Conservation (phyloP, 2,797 vertebrate genomes). For the Girardinus metallicus region DNA sequence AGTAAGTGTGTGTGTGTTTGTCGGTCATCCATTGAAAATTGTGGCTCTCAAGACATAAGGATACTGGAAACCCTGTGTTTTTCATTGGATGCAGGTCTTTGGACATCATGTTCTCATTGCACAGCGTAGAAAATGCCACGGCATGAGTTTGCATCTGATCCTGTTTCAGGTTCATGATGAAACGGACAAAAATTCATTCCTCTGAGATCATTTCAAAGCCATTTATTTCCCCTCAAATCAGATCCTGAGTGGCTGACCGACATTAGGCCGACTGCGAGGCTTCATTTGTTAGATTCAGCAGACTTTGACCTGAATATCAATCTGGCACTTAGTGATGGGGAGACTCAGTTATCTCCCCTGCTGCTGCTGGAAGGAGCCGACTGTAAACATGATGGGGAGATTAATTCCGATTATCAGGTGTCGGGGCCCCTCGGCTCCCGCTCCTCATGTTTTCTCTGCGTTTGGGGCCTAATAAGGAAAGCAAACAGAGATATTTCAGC, state of each 20-base stretch:
- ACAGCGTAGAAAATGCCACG: not conserved
- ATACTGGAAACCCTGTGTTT: not conserved
- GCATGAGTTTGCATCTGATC: conserved; percentile 4
- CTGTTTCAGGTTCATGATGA: not conserved
- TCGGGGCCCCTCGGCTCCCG: conserved; percentile 28
- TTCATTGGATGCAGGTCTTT: not conserved
- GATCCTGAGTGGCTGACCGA: not conserved
- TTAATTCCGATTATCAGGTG: conserved; percentile 84
- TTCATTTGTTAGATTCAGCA: conserved; percentile 38
- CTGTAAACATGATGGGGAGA: conserved; percentile 68
- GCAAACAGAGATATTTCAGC: conserved; percentile 65
- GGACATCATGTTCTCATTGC: conserved; percentile 3
- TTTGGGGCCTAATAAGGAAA: conserved; percentile 70
- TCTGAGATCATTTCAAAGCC: conserved; percentile 5
- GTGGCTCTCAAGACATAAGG: not conserved
- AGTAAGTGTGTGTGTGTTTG: not conserved
- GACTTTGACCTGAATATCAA: conserved; percentile 66
- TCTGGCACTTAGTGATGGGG: conserved; percentile 64
- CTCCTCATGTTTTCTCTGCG: conserved; percentile 61
- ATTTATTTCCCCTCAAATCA: not conserved
- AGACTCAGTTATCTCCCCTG: conserved; percentile 40
- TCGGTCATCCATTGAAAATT: not conserved
- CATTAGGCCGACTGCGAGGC: not conserved
- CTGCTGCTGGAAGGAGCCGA: conserved; percentile 54
- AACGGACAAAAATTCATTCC: not conserved